Conservation (phyloP, 1,140 invertebrate genomes). For the Anagrus nilaparvatae region DNA sequence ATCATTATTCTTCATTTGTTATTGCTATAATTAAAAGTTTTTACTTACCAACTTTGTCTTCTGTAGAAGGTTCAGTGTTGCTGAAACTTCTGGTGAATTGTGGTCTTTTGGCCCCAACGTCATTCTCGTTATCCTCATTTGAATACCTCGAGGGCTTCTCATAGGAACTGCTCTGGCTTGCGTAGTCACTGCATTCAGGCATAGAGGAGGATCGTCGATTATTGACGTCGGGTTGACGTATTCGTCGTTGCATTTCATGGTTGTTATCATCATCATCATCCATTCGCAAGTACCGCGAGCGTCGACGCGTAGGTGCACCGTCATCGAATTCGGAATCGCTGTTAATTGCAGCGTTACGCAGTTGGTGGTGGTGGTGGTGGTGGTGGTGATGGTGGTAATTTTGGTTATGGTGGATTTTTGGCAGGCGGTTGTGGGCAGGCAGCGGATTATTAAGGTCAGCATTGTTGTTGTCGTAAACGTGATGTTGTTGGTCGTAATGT, state of each 20-base stretch:
- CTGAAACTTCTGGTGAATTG: constrained; percentile 73
- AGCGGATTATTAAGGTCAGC: constrained; percentile 8
- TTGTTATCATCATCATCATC: constrained; percentile 24
- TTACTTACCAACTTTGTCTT: constrained; percentile 71
- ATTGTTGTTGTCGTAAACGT: not conserved
- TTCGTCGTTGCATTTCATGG: constrained; percentile 22
- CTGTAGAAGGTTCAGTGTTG: constrained; percentile 66
- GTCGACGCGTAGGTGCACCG: constrained; percentile 9
- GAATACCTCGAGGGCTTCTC: constrained; percentile 35
- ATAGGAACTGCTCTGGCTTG: constrained; percentile 36
- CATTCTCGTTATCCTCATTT: constrained; percentile 25
- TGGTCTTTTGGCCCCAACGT: constrained; percentile 45
- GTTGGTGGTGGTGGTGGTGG: constrained; percentile 7
- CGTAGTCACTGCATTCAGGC: constrained; percentile 40
- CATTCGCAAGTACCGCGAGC: constrained; percentile 18
- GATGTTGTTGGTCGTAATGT: too few species aligned
- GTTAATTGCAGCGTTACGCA: constrained; percentile 4
- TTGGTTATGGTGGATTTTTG: constrained; percentile 18
- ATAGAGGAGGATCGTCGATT: constrained; percentile 38
- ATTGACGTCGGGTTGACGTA: too few species aligned
- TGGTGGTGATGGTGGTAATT: constrained; percentile 7
- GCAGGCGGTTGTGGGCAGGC: constrained; percentile 16
- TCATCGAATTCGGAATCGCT: constrained; percentile 5
- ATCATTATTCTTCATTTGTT: too few species aligned
- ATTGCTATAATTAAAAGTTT: too few species aligned